A percentile compares a stretch with the other conserved stretches of the same genome.
phyloP scores from a whole-genome alignment of 2,113 vertebrate species.

The Panthera leo region DNA sequence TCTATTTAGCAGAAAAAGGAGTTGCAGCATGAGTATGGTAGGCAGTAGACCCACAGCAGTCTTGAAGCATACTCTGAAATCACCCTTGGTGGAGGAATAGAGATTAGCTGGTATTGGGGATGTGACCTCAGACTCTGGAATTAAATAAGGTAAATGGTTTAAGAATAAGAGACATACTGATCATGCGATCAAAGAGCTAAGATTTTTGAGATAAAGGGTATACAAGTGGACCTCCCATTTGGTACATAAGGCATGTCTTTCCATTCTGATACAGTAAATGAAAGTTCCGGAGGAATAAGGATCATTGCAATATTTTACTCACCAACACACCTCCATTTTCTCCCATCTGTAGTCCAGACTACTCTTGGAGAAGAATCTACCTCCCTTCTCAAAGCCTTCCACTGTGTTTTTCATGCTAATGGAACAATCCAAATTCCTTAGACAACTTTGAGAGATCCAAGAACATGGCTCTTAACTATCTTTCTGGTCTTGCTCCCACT shows the following conservation, averaged over 20 bases:
- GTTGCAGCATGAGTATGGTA: background rate
- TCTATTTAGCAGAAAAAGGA: background rate
- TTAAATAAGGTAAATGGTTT: background rate
- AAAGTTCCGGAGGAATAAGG: background rate
- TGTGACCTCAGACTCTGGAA: background rate
- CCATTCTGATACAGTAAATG: background rate
- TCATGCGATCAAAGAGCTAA: background rate
- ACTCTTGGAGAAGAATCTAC: background rate
- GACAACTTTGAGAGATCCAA: background rate
- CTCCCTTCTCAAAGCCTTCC: background rate
- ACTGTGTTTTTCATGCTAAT: background rate
- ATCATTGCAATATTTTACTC: background rate
- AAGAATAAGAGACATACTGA: background rate
- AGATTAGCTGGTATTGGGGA: background rate
- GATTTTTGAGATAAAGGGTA: background rate
- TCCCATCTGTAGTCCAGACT: background rate
- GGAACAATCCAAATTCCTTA: background rate
- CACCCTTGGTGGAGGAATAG: background rate
- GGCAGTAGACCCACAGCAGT: background rate
- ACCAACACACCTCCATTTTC: background rate
- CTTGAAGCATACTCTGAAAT: background rate
- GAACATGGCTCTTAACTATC: background rate
- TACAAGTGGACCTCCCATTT: background rate
- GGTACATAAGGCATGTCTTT: background rate
- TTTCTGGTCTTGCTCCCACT: background rate